Percentiles rank a stretch among this genome's conserved stretches.
Conservation (phyloP, 2,113 vertebrate species). For the Calidris pugnax region DNA sequence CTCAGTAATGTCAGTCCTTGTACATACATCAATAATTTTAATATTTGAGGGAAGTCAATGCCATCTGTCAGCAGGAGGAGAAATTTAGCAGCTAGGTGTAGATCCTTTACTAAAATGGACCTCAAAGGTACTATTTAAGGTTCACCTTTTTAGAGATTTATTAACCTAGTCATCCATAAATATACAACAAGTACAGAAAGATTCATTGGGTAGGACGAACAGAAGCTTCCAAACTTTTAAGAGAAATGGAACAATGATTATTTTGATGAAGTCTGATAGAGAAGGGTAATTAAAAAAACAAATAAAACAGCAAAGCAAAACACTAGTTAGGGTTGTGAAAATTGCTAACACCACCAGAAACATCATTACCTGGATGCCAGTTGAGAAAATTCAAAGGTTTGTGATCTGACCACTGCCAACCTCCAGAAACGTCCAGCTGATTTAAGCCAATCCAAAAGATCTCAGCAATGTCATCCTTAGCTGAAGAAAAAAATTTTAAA, state of each 20-base stretch:
- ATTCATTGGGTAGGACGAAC: background rate
- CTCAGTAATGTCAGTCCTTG: background rate
- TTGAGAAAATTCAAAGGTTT: constrained; percentile 83
- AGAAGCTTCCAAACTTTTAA: background rate
- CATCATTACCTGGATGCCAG: constrained; percentile 84
- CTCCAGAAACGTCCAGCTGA: constrained; percentile 85
- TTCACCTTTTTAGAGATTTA: background rate
- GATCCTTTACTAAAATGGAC: background rate
- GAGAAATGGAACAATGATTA: background rate
- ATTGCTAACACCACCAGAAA: background rate
- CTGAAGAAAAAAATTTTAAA: constrained; percentile 26
- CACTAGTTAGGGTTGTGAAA: background rate
- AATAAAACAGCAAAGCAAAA: background rate
- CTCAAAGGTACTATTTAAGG: background rate
- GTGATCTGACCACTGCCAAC: constrained; percentile 97
- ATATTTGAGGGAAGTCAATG: background rate
- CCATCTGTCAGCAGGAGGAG: background rate
- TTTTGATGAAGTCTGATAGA: background rate
- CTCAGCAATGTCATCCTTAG: constrained; percentile 73
- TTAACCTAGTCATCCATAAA: background rate
- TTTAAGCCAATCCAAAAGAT: constrained; percentile 94
- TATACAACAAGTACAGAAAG: background rate
- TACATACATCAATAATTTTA: background rate
- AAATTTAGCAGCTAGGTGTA: background rate
- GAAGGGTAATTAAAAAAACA: background rate